Conservation (phyloP, 2,888 invertebrate species). For the Hyles lineata region DNA sequence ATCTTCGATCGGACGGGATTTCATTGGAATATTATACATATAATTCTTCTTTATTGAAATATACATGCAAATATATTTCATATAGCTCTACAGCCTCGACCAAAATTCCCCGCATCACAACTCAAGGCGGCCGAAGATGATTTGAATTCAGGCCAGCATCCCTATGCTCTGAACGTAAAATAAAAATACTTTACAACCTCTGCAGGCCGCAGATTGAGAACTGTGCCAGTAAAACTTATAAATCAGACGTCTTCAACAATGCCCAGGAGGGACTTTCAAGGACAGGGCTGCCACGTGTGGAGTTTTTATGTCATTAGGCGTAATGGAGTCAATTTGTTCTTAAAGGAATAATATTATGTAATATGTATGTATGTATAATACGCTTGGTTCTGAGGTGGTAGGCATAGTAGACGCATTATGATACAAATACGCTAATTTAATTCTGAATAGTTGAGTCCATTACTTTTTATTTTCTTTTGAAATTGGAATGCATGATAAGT, state of each 20-base stretch:
- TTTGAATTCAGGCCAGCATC: slow-evolving; percentile 1
- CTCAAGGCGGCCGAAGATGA: neutral
- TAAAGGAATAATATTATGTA: neutral
- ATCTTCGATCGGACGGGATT: too few species aligned
- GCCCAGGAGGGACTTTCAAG: slow-evolving; percentile 28
- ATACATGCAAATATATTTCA: too few species aligned
- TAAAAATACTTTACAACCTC: slow-evolving; percentile 39
- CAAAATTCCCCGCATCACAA: neutral
- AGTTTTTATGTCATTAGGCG: neutral
- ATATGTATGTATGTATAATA: too few species aligned
- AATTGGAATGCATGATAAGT: too few species aligned
- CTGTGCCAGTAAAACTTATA: slow-evolving; percentile 38
- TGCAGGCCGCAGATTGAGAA: slow-evolving; percentile 48
- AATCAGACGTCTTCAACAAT: slow-evolving; percentile 39
- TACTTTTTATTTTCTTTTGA: too few species aligned
- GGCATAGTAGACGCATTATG: too few species aligned
- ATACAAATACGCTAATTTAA: too few species aligned
- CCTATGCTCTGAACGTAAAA: slow-evolving; percentile 11
- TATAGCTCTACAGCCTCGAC: neutral
- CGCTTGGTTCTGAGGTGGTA: too few species aligned
- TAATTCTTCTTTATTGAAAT: neutral
- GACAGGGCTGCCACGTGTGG: slow-evolving; percentile 5
- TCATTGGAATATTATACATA: too few species aligned
- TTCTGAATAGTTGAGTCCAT: too few species aligned
- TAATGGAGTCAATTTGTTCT: neutral